These are phyloP conservation scores for Orius laevigatus DNA, from an alignment of 1,140 invertebrate genomes.

Conservation along the genomic window DNA sequence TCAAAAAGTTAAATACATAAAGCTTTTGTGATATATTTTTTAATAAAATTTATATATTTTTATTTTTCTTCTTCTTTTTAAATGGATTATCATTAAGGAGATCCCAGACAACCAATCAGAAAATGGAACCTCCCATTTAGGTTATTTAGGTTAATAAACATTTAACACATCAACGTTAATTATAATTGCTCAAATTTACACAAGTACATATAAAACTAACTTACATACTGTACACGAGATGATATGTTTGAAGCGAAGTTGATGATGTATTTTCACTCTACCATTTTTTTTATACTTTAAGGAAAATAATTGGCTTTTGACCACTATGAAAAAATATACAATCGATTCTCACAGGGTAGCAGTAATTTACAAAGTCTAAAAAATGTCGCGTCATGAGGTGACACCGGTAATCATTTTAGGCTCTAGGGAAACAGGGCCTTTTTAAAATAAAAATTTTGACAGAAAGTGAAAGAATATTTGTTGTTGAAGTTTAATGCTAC, in stretches of 20 bases:
- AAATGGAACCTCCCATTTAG: too few species aligned
- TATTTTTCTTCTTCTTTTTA: neutral
- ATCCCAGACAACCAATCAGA: too few species aligned
- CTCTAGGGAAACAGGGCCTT: neutral
- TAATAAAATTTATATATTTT: neutral
- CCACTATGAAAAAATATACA: slow-evolving; percentile 10
- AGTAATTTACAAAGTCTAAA: neutral
- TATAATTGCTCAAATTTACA: slow-evolving; percentile 16
- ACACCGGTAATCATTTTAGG: neutral
- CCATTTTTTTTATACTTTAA: neutral
- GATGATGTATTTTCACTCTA: slow-evolving; percentile 9
- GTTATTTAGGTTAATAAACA: too few species aligned
- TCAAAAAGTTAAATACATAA: neutral
- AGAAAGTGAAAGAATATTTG: neutral
- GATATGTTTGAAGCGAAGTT: slow-evolving; percentile 17
- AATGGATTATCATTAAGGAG: neutral
- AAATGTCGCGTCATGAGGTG: neutral
- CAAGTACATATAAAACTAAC: slow-evolving; percentile 17
- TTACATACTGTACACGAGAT: slow-evolving; percentile 16
- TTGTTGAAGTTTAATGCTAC: neutral
- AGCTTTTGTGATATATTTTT: too few species aligned
- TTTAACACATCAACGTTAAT: slow-evolving; percentile 15
- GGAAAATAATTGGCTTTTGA: slow-evolving; percentile 10
- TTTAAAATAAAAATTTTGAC: neutral
- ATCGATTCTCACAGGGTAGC: slow-evolving; percentile 2